A percentile compares a stretch with the other conserved stretches of the same genome.
Evolutionary conservation across 2,888 invertebrate genomes (phyloP).

Genomic region (Rapana venosa): DNA sequence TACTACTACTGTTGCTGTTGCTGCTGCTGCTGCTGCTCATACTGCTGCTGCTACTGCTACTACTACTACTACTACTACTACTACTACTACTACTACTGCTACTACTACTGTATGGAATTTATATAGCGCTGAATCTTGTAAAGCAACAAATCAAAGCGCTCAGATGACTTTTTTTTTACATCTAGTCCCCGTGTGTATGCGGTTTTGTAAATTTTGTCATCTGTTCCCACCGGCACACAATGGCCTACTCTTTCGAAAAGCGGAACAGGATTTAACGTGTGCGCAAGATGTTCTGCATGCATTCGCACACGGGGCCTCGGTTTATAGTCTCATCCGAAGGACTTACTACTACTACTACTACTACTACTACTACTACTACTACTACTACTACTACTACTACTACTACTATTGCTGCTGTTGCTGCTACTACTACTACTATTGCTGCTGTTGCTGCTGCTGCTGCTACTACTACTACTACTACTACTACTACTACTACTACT

Average conservation of each 20-base stretch:
- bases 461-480: neutral
- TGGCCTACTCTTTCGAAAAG: too few species aligned
- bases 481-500: neutral
- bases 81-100: too few species aligned
- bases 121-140: too few species aligned
- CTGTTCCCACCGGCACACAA: too few species aligned
- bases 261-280: too few species aligned
- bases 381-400: neutral
- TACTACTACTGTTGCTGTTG: too few species aligned
- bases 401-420: neutral
- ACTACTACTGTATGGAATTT: neutral
- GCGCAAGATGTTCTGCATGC: too few species aligned
- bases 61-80: conserved; percentile 6
- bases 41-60: conserved; percentile 23
- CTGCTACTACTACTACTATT: neutral
- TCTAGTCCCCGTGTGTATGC: neutral
- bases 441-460: conserved; percentile 20
- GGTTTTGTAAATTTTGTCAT: too few species aligned
- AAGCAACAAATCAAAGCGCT: too few species aligned
- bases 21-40: conserved; percentile 3
- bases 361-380: neutral
- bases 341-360: neutral
- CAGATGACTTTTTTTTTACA: neutral
- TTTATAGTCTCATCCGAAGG: too few species aligned
- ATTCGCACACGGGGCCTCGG: too few species aligned